Percentiles rank a stretch among this genome's conserved stretches.
phyloP scores from a whole-genome alignment of 2,113 vertebrate genomes.

The Numida meleagris region DNA sequence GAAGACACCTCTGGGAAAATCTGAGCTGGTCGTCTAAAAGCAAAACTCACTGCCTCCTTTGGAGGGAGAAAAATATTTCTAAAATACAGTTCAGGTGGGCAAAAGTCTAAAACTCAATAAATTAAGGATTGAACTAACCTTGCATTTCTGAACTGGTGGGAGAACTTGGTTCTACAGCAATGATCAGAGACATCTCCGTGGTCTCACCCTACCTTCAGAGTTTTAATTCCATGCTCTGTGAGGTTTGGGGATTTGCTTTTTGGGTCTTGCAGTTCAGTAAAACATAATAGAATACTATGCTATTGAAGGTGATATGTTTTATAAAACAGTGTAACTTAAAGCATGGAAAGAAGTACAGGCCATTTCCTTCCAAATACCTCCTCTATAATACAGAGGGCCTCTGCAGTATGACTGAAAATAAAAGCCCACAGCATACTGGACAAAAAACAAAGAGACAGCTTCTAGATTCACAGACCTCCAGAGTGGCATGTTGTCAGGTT shows the following conservation, averaged over 20 bases:
- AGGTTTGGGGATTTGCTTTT: not conserved
- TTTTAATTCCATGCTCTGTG: not conserved
- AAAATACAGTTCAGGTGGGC: not conserved
- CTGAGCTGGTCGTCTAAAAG: not conserved
- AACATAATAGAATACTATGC: not conserved
- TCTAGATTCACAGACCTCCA: not conserved
- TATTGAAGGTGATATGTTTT: not conserved
- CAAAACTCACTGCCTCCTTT: not conserved
- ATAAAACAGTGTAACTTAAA: not conserved
- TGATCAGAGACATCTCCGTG: not conserved
- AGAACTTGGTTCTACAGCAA: not conserved
- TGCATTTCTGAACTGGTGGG: not conserved
- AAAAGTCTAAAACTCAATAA: not conserved
- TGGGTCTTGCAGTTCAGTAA: not conserved
- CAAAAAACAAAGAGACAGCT: not conserved
- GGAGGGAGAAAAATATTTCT: fast-evolving
- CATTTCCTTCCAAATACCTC: not conserved
- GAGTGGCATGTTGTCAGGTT: not conserved
- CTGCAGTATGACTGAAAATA: not conserved
- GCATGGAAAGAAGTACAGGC: not conserved
- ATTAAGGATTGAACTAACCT: not conserved
- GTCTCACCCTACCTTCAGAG: not conserved
- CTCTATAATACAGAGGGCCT: not conserved
- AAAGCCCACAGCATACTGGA: not conserved
- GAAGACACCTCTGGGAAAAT: not conserved